Percentiles rank a stretch among this genome's conserved stretches.
Evolutionary conservation across 2,797 vertebrate genomes (phyloP).

Genomic region (Petrocephalus schoutedeni): DNA sequence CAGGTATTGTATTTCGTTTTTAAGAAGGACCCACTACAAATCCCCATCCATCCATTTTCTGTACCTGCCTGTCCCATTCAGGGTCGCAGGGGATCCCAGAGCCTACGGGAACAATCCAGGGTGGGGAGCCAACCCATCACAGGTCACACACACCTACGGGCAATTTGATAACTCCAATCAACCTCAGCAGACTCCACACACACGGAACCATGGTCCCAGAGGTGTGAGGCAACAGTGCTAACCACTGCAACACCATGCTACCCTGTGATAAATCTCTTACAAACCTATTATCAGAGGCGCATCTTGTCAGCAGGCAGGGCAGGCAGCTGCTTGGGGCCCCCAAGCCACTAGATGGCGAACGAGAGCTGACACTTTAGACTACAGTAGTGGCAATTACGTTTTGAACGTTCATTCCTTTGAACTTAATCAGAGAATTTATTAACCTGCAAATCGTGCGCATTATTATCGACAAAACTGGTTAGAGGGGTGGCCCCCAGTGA

Average conservation of each 20-base stretch:
- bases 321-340: no score
- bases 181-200: neutral
- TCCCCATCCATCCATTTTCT: neutral
- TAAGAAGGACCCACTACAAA: neutral
- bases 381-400: no score
- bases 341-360: no score
- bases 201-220: neutral
- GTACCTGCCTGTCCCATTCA: neutral
- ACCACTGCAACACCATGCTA: neutral
- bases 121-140: neutral
- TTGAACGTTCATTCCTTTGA: no score
- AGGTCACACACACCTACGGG: neutral
- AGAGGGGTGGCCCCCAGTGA: no score
- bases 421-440: no score
- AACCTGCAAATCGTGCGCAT: no score
- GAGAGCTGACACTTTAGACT: no score
- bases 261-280: neutral
- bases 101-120: neutral
- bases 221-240: neutral
- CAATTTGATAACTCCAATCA: neutral
- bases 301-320: no score
- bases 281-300: neutral
- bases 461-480: no score
- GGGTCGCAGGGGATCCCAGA: neutral
- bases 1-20: no score